Evolutionary conservation across 1,140 invertebrate species (phyloP).

Genomic region (Heliconius nattereri): DNA sequence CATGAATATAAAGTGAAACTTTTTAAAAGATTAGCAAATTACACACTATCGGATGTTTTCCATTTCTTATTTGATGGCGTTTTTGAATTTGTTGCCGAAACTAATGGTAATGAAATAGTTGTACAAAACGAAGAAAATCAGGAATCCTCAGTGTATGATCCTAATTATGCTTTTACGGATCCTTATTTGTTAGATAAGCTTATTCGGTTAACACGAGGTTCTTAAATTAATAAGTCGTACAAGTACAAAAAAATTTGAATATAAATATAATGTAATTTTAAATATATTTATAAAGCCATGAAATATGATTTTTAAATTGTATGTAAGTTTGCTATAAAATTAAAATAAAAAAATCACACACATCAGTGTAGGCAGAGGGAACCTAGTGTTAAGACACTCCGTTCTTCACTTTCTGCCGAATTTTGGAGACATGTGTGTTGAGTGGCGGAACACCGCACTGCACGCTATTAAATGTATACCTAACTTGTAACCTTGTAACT

Average conservation of each 20-base stretch:
- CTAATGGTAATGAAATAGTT: slow-evolving; percentile 8
- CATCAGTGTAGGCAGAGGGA: too few relatives aligned
- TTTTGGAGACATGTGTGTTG: too few relatives aligned
- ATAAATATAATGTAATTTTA: not conserved
- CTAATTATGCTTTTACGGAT: slow-evolving; percentile 20
- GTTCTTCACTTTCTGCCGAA: too few relatives aligned
- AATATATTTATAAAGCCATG: not conserved
- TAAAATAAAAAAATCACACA: too few relatives aligned
- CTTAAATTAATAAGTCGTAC: not conserved
- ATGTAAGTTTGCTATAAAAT: too few relatives aligned
- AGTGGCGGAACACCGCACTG: too few relatives aligned
- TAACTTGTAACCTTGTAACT: too few relatives aligned
- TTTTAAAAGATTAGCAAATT: slow-evolving; percentile 49
- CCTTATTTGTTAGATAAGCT: slow-evolving; percentile 29
- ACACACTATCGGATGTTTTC: slow-evolving; percentile 51
- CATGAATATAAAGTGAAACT: slow-evolving; percentile 50
- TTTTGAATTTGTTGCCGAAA: slow-evolving; percentile 44
- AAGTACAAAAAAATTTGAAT: not conserved
- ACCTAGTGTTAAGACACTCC: too few relatives aligned
- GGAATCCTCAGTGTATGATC: not conserved
- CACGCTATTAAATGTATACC: too few relatives aligned
- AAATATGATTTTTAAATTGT: too few relatives aligned
- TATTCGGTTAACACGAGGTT: slow-evolving; percentile 13
- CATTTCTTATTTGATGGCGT: slow-evolving; percentile 51
- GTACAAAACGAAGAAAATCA: not conserved